Evolutionary conservation across 2,797 vertebrate genomes (phyloP).

Genomic region (Podarcis lilfordi): DNA sequence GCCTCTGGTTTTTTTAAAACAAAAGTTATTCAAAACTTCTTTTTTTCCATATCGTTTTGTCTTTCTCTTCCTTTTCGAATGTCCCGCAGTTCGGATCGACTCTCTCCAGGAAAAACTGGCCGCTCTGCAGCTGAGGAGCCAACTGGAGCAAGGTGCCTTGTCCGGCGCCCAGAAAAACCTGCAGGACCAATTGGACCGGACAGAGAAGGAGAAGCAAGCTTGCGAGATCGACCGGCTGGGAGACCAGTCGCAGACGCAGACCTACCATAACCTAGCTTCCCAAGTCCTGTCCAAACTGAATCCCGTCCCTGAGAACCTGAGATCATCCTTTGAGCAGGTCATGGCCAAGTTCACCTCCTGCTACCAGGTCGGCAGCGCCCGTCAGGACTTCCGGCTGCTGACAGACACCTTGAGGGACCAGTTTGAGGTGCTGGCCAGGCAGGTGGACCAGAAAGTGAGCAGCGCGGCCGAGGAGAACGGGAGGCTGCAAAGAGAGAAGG

Average conservation of each 20-base stretch:
- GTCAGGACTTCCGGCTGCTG: fast-evolving
- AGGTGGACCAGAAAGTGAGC: neutral
- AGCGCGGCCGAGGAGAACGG: neutral
- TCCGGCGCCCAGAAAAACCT: neutral
- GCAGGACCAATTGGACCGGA: neutral
- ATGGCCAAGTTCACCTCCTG: fast-evolving
- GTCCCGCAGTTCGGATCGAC: neutral
- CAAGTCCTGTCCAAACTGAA: neutral
- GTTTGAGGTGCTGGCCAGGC: fast-evolving
- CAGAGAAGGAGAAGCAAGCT: neutral
- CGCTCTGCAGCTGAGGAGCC: too few species aligned
- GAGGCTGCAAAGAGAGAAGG: neutral
- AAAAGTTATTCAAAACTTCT: too few species aligned
- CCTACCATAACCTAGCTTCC: neutral
- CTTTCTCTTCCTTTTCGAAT: too few species aligned
- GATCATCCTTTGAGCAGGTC: fast-evolving
- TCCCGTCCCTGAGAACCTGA: neutral
- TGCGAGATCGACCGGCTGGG: neutral
- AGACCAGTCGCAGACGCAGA: neutral
- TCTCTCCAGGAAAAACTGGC: neutral
- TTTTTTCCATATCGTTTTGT: too few species aligned
- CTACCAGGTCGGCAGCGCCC: too few species aligned
- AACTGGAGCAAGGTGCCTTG: fast-evolving
- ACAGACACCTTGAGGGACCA: neutral
- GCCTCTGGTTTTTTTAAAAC: too few species aligned